Evolutionary conservation across 2,797 vertebrate genomes (phyloP), one percentile per base, ranked within the genome.

Genomic region (Rhabdomys pumilio): DNA sequence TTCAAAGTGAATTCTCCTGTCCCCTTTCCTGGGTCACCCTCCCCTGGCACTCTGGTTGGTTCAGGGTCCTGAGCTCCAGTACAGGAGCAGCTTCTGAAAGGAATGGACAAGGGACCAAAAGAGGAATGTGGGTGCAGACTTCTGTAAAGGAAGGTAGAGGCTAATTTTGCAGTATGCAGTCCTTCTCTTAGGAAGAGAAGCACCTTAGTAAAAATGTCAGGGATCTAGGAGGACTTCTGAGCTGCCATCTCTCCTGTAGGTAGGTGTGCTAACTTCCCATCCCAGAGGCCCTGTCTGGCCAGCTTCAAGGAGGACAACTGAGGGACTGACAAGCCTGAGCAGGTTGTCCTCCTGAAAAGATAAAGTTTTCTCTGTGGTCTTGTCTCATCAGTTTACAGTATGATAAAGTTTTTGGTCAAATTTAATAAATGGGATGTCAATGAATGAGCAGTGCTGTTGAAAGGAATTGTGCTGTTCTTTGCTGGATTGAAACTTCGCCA

Each of bases 181-280:
- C 79, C n/a, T 38, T 75, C 31, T 4, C 24, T 79, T 76, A 34
- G 22, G 10, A 47, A 72, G 50, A 47, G 1, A 61, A 63, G 20
- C 9, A 0, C 29, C 38, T 81, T 24, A 47, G 50, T 59, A 14
- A 7, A 26, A 34, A 19, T 1, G 0, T n/a, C 19, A 6, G 4
- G 9, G 38, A 3, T 12, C 41, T 0, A 2, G 26, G 10, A 9
- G 41, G 44, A 11, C 1, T 3, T 14, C 6, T 17, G 20, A 53
- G 15, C 9, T 1, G 3, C 47, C 83, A 12, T 72, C 15, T 19
- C 0, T 7, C 3, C 7, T 19, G 1, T 24, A 6, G 38, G 47
- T 0, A 12, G 5, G 34, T 2, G 12, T 14, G n/a, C 14, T 15
- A 3, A 44, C 15, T 76, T 34, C 19, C 59, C 5, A 44, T 29